Conservation (phyloP, 2,797 vertebrate genomes). For the Brachyrhaphis roseni region DNA sequence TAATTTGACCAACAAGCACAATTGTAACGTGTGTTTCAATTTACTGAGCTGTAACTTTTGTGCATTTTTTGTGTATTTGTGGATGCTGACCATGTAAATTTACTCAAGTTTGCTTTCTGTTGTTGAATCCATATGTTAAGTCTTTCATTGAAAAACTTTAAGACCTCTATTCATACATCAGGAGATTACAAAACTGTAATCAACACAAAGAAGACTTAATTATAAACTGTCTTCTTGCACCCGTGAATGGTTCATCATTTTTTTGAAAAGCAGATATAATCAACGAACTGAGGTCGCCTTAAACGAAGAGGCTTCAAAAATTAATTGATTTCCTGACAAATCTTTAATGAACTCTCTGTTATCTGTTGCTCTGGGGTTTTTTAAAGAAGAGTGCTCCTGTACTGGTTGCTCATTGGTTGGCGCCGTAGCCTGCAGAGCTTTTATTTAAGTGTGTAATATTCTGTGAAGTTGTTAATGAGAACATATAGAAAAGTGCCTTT, state of each 20-base stretch:
- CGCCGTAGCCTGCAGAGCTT: constrained; percentile 19
- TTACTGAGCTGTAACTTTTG: neutral
- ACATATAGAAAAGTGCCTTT: constrained; percentile 7
- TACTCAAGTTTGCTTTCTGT: neutral
- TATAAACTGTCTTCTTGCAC: constrained; percentile 7
- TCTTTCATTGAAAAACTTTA: neutral
- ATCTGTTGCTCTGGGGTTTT: constrained; percentile 39
- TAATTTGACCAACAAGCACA: neutral
- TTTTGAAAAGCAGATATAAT: constrained; percentile 2
- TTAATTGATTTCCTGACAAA: constrained; percentile 51
- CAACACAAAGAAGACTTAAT: neutral
- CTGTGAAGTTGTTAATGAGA: constrained; percentile 3
- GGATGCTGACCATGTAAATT: neutral
- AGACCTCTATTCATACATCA: neutral
- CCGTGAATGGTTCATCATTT: constrained; percentile 8
- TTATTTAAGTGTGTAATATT: neutral
- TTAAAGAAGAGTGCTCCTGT: constrained; percentile 6
- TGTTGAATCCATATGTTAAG: neutral
- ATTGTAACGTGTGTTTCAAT: neutral
- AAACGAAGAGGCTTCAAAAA: constrained; percentile 19
- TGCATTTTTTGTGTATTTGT: neutral
- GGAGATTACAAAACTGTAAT: neutral
- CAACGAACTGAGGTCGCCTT: constrained; percentile 12
- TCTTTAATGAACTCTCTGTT: constrained; percentile 45
- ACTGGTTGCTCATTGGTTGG: constrained; percentile 5